Base-by-base conservation (phyloP, 2,888 invertebrate genomes). In the Zele albiditarsus region DNA sequence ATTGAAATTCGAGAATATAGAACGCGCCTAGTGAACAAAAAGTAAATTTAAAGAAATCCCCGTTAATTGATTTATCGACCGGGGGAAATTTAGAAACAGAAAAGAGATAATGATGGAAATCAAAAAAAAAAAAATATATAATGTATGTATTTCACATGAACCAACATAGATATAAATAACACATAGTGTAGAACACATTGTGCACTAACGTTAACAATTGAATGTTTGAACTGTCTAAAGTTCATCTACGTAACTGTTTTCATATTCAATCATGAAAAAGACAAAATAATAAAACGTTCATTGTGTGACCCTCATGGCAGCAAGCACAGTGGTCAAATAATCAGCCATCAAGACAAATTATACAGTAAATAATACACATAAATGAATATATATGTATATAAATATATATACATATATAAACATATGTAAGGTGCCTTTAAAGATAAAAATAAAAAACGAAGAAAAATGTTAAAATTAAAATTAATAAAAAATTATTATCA, bases 251-350 rank as follows among this genome's bases (percentile, higher is more conserved):
- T 3, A 46, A 46, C 12, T 20, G 6, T 53, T 53, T 53, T 6
- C 53, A 53, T 53, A 53, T 53, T 53, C 53, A 53, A 20, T 53
- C 1, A 53, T n/a, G 20, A 53, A 53, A 53, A 20, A 53, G 20
- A 16, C 3, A 46, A n/a, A 46, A 46, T 5, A 46, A 46, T n/a
- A 53, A 10, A 58, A 71, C 42, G 38, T 71, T 71, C 33, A 58
- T 62, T 71, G 62, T 62, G 42, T 72, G 60, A 49, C 68, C 71
- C 75, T 75, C 75, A 68, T 71, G 75, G 71, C 75, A 67, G 63
- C 33, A 75, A 75, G 71, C 75, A 75, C 75, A 75, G 75, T 75
- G 75, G 75, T 75, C 71, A 67, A 67, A 66, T 70, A 71, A 71
- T 70, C 71, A 71, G 75, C 66, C 74, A 75, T 75, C 75, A 71